These are phyloP conservation scores for Myathropa florea DNA, from an alignment of 2,888 invertebrate species.

Conservation along the genomic window DNA sequence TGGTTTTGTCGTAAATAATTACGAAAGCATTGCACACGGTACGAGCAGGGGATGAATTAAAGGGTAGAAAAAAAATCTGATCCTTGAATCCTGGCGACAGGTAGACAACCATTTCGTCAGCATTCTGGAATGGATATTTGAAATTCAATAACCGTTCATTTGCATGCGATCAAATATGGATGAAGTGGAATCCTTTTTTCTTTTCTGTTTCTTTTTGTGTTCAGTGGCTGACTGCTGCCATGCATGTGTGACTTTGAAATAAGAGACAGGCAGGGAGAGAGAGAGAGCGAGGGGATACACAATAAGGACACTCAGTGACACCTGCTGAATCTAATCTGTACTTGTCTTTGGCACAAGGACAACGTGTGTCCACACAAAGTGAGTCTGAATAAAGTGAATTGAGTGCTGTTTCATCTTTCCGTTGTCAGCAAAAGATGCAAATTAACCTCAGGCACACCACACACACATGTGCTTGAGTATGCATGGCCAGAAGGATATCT, in stretches of 20 bases:
- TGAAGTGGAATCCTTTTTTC: conserved; percentile 16
- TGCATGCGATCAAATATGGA: conserved; percentile 58
- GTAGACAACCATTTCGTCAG: not conserved
- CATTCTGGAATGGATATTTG: conserved; percentile 32
- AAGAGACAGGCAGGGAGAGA: too few species aligned
- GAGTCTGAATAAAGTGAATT: not conserved
- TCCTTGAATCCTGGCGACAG: not conserved
- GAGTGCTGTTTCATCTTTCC: conserved; percentile 2
- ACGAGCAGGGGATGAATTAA: not conserved
- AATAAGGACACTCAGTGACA: conserved; percentile 40
- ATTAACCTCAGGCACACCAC: conserved; percentile 8
- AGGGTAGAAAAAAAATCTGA: not conserved
- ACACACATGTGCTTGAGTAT: not conserved
- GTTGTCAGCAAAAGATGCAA: conserved; percentile 36
- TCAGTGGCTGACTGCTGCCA: not conserved
- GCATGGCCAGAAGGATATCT: not conserved
- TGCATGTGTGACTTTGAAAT: conserved; percentile 22
- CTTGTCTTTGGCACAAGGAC: conserved; percentile 49
- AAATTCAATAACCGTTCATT: conserved; percentile 57
- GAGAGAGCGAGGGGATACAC: not conserved
- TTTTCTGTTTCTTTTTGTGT: not conserved
- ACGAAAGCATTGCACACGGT: not conserved
- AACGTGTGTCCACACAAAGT: conserved; percentile 14
- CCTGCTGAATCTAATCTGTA: conserved; percentile 52
- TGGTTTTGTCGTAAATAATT: not conserved